phyloP scores from a whole-genome alignment of 2,797 vertebrate species.

The Neoniphon sammara region DNA sequence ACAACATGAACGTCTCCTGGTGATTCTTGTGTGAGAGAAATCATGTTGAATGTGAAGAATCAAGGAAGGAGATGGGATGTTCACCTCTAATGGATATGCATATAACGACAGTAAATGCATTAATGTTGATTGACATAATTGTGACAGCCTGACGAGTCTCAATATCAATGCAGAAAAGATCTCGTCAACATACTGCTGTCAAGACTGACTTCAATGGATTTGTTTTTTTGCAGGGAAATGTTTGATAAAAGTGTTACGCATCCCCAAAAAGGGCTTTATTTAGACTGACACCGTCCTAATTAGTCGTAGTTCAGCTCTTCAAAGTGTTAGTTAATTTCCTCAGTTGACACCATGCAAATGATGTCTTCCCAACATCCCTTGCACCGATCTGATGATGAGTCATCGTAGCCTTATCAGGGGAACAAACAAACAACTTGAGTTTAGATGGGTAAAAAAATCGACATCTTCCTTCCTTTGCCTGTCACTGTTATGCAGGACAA shows the following conservation, averaged over 20 bases:
- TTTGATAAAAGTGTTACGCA: constrained; percentile 9
- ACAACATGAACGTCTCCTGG: neutral
- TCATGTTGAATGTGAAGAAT: neutral
- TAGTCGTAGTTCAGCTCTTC: constrained; percentile 35
- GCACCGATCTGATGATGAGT: constrained; percentile 19
- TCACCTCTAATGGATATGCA: neutral
- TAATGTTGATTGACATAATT: constrained; percentile 40
- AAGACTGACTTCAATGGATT: constrained; percentile 7
- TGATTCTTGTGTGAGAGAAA: neutral
- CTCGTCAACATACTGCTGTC: constrained; percentile 31
- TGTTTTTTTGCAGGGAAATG: constrained; percentile 19
- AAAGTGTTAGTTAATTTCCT: constrained; percentile 34
- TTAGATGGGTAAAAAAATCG: neutral
- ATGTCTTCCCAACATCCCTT: constrained; percentile 20
- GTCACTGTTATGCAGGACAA: constrained; percentile 40
- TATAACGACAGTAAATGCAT: constrained; percentile 23
- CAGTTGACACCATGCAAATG: constrained; percentile 40
- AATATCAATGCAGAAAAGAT: constrained; percentile 35
- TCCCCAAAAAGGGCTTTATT: constrained; percentile 9
- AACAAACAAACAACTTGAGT: constrained; percentile 22
- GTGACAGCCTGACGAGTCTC: constrained; percentile 25
- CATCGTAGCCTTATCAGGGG: constrained; percentile 21
- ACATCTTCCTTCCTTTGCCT: neutral
- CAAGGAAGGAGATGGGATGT: neutral
- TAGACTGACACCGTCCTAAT: constrained; percentile 33